Conservation (phyloP, 2,113 vertebrate genomes). For the Synodontis membranacea region DNA sequence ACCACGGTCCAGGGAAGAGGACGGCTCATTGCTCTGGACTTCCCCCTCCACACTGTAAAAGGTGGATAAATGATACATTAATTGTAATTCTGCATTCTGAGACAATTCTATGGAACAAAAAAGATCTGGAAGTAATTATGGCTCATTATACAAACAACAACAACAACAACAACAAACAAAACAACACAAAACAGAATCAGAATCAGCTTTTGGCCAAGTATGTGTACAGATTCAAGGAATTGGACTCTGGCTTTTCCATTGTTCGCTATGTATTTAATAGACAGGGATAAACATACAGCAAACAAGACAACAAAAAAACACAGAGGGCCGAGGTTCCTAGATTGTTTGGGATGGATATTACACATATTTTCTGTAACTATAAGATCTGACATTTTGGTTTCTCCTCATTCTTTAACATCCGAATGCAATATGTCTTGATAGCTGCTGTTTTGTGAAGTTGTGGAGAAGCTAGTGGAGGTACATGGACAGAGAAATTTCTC, state of each 20-base stretch:
- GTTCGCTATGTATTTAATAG: background rate
- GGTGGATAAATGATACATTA: conserved; percentile 2
- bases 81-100: background rate
- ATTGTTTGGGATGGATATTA: background rate
- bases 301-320: no score
- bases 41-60: conserved; percentile 90
- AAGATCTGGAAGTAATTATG: background rate
- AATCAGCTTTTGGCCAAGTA: no score
- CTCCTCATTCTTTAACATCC: background rate
- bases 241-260: no score
- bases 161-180: background rate
- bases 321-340: background rate
- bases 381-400: background rate
- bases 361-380: background rate
- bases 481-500: background rate
- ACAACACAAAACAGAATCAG: no score
- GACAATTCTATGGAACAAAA: background rate
- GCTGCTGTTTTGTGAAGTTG: background rate
- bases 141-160: background rate
- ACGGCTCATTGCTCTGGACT: conserved; percentile 82
- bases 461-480: background rate
- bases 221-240: no score
- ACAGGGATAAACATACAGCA: background rate
- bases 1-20: conserved; percentile 84
- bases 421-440: background rate